Conservation (phyloP, 2,888 invertebrate genomes). For the Drosophila rellima region DNA sequence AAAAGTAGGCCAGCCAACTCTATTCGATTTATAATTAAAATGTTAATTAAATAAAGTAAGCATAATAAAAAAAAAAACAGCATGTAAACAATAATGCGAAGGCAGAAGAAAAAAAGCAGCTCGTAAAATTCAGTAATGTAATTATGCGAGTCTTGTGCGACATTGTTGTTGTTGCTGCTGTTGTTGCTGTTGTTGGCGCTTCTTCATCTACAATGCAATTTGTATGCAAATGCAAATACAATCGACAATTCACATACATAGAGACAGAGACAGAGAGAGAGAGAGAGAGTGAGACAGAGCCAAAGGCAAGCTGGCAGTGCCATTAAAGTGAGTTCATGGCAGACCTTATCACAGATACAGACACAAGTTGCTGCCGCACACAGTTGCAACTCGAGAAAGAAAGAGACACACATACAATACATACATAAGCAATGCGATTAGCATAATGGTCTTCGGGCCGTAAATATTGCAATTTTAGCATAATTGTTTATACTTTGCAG, state of each 20-base stretch:
- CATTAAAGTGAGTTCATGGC: constrained; percentile 37
- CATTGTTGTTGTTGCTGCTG: constrained; percentile 31
- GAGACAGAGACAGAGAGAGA: no score
- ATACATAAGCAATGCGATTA: constrained; percentile 57
- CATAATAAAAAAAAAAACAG: constrained; percentile 22
- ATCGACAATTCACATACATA: constrained; percentile 65
- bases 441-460: constrained; percentile 70
- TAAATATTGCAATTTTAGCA: constrained; percentile 77
- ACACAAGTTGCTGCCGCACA: constrained; percentile 18
- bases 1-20: constrained; percentile 41
- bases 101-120: neutral
- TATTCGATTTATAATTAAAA: constrained; percentile 40
- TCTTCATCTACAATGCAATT: constrained; percentile 78
- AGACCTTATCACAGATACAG: constrained; percentile 47
- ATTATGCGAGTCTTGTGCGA: constrained; percentile 68
- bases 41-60: constrained; percentile 54
- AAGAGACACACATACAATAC: neutral
- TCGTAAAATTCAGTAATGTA: constrained; percentile 55
- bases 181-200: constrained; percentile 43
- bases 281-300: no score
- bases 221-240: constrained; percentile 79
- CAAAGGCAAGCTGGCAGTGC: constrained; percentile 11
- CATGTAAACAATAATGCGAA: constrained; percentile 42
- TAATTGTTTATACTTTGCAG: constrained; percentile 74
- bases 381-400: constrained; percentile 21